These are phyloP conservation scores for Acleris laterana DNA, from an alignment of 2,888 invertebrate species.

Conservation along the genomic window DNA sequence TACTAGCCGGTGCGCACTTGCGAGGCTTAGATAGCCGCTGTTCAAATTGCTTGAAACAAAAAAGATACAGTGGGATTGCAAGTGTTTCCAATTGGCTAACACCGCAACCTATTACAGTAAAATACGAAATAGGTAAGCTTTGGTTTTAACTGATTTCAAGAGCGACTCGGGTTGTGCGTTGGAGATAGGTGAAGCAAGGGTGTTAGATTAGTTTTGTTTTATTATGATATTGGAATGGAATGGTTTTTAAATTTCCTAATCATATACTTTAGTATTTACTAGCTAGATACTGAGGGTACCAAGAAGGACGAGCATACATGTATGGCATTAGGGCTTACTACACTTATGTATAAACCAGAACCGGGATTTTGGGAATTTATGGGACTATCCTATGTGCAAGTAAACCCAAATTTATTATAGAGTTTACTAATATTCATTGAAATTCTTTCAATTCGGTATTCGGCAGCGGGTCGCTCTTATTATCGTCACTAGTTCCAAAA, in stretches of 20 bases:
- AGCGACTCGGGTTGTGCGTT: slow-evolving; percentile 25
- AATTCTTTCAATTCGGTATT: too few species aligned
- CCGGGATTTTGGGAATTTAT: too few species aligned
- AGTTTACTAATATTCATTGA: too few species aligned
- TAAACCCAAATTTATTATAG: too few species aligned
- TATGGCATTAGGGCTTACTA: too few species aligned
- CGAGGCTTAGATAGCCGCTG: slow-evolving; percentile 66
- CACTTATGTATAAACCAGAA: too few species aligned
- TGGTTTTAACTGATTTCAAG: slow-evolving; percentile 35
- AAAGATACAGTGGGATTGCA: slow-evolving; percentile 62
- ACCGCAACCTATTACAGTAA: slow-evolving; percentile 38
- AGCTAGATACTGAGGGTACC: too few species aligned
- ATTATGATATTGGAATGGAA: not conserved
- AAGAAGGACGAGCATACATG: too few species aligned
- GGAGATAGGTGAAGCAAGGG: slow-evolving; percentile 19
- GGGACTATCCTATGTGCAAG: too few species aligned
- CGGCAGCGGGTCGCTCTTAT: too few species aligned
- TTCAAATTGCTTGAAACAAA: slow-evolving; percentile 69
- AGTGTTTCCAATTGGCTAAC: slow-evolving; percentile 62
- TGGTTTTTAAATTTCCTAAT: not conserved
- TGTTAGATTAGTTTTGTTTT: slow-evolving; percentile 9
- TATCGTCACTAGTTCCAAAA: too few species aligned
- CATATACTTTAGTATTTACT: not conserved
- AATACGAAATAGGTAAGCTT: slow-evolving; percentile 35
- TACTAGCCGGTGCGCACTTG: slow-evolving; percentile 61